Conservation (phyloP, 2,113 vertebrate species). For the Rhinichthys klamathensis region DNA sequence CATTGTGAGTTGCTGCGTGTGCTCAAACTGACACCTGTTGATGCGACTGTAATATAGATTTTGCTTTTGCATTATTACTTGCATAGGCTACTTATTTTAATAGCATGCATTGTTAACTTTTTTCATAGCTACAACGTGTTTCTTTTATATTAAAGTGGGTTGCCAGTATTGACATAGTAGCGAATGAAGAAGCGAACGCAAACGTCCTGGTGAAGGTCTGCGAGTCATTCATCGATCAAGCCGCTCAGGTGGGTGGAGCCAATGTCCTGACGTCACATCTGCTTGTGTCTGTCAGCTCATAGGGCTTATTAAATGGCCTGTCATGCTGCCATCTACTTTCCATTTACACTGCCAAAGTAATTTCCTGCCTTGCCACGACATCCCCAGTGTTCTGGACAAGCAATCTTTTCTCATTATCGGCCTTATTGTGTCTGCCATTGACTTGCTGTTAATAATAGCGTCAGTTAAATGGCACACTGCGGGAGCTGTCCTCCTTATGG, state of each 20-base stretch:
- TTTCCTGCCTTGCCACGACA: conserved; percentile 50
- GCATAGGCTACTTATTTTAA: neutral
- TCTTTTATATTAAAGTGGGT: conserved; percentile 82
- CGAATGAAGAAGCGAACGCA: conserved; percentile 86
- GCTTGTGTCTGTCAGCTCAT: conserved; percentile 2
- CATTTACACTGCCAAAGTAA: conserved; percentile 31
- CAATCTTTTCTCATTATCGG: conserved; percentile 33
- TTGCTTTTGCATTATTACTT: neutral
- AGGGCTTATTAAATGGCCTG: neutral
- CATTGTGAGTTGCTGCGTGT: conserved; percentile 28
- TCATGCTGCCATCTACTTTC: conserved; percentile 42
- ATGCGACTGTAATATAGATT: neutral
- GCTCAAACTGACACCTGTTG: conserved; percentile 31
- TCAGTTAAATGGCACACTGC: neutral
- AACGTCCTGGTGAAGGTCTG: conserved; percentile 82
- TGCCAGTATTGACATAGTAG: conserved; percentile 84
- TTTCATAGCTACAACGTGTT: neutral
- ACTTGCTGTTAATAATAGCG: conserved; percentile 12
- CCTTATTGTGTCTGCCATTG: conserved; percentile 42
- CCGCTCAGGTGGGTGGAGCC: conserved; percentile 82
- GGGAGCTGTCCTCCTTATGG: conserved; percentile 7
- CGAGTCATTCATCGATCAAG: conserved; percentile 87
- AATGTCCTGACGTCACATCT: conserved; percentile 18
- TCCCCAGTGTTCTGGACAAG: neutral
- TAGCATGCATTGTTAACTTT: neutral